Conservation (phyloP, 30 jellyfish, hydroid and myxozoan species). For the Rhopilema esculentum region DNA sequence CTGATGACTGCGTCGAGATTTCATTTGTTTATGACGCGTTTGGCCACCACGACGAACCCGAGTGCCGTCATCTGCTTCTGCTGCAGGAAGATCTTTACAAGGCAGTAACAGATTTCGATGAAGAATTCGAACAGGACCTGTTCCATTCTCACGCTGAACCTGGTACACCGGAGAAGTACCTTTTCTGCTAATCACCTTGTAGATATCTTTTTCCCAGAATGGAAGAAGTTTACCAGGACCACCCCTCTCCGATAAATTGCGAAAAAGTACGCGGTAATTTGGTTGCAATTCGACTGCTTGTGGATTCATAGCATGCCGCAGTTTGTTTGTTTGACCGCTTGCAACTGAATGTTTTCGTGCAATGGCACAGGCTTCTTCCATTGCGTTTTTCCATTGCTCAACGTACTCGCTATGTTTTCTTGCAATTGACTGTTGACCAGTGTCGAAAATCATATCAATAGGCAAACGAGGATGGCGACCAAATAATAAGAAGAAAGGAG, state of each 20-base stretch:
- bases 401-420: slow-evolving; percentile 24
- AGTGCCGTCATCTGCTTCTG: not conserved
- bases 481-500: slow-evolving; percentile 36
- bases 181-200: slow-evolving; percentile 9
- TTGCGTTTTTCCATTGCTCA: slow-evolving; percentile 12
- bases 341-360: slow-evolving; percentile 13
- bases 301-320: not conserved
- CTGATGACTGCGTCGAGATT: not conserved
- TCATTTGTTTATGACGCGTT: not conserved
- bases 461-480: slow-evolving; percentile 47
- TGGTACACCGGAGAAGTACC: slow-evolving; percentile 35
- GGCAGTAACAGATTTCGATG: slow-evolving; percentile 17
- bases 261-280: slow-evolving; percentile 41
- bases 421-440: too few species aligned
- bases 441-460: slow-evolving; percentile 10
- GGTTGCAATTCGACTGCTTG: slow-evolving; percentile 22
- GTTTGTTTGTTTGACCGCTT: not conserved
- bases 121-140: slow-evolving; percentile 5
- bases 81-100: slow-evolving; percentile 28
- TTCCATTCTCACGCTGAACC: slow-evolving; percentile 20
- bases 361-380: slow-evolving; percentile 24
- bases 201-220: slow-evolving; percentile 36
- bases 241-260: slow-evolving; percentile 62
- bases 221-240: slow-evolving; percentile 62
- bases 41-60: not conserved